Percentiles rank a stretch among this genome's conserved stretches.
These are phyloP conservation scores for Eurytoma adleriae DNA, from an alignment of 2,888 invertebrate genomes.

Conservation along the genomic window DNA sequence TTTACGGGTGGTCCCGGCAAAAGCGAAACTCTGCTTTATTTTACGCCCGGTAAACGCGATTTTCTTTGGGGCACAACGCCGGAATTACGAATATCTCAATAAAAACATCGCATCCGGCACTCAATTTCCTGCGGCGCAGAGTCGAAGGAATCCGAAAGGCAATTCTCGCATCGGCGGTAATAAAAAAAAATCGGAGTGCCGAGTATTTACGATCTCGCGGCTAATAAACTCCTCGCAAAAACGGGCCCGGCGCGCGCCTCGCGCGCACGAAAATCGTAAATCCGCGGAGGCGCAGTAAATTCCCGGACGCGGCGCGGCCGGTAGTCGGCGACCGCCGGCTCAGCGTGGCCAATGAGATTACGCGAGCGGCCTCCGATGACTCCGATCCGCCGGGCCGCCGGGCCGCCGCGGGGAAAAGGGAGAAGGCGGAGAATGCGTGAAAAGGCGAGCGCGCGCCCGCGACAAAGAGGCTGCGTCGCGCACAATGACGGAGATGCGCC, in stretches of 20 bases:
- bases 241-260: neutral
- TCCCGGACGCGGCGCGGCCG: conserved; percentile 62
- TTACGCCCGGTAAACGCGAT: neutral
- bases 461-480: conserved; percentile 40
- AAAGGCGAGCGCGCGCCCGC: neutral
- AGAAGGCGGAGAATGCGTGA: conserved; percentile 15
- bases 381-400: conserved; percentile 8
- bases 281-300: conserved; percentile 69
- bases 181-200: neutral
- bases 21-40: conserved; percentile 1
- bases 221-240: neutral
- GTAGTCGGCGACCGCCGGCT: conserved; percentile 61
- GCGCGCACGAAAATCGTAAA: conserved; percentile 65
- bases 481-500: conserved; percentile 44
- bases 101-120: neutral
- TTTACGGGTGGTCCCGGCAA: conserved; percentile 20
- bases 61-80: neutral
- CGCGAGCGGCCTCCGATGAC: conserved; percentile 36
- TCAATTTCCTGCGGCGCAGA: neutral
- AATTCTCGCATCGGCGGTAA: conserved; percentile 1
- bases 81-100: neutral
- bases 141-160: neutral
- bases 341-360: conserved; percentile 71
- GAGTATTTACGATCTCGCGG: neutral
- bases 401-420: conserved; percentile 1